Evolutionary conservation across 2,113 vertebrate species (phyloP), one percentile per base, ranked within the genome.

Genomic region (Epinephelus moara): DNA sequence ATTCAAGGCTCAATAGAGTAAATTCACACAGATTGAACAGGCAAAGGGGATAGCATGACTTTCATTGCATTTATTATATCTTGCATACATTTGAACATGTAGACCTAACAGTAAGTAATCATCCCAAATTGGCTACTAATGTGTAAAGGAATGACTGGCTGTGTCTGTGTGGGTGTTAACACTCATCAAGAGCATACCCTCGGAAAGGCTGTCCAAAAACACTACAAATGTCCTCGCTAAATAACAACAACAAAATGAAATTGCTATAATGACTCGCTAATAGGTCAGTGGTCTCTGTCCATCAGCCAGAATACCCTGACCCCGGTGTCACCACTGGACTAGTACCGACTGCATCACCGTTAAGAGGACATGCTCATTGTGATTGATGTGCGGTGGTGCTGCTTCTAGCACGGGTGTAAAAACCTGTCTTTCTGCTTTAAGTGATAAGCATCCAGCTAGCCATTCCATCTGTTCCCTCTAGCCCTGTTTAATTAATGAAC

Each of bases 401-500:
- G 84, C 90, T 90, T 88, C 67, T 70, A 67, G 74, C 55, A 25
- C 27, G 53, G 75, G 79, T 85, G 80, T 89, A 82, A 90, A 93
- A 93, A 93, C 90, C 95, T 95, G 95, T 96, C 96, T 96, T 94
- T 96, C 95, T 96, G 96, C 95, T 96, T 97, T 94, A 91, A 94
- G 93, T 97, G 97, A 97, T 97, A 98, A 96, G 95, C 96, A 96
- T 96, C 94, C 96, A 96, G 96, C 97, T 97, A 97, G 95, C 96
- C 93, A 89, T 96, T 97, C 97, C 97, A 98, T 99, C 97, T 99
- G 98, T 96, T 98, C 93, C 93, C 89, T 87, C 93, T 94, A 96
- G 94, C 95, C 92, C 95, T 96, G 96, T 97, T 98, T 98, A 98
- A 98, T 98, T 98, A 98, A 98, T 98, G 96, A 98, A 97, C 97